phyloP scores from a whole-genome alignment of 2,797 vertebrate species.

The Coluber constrictor region DNA sequence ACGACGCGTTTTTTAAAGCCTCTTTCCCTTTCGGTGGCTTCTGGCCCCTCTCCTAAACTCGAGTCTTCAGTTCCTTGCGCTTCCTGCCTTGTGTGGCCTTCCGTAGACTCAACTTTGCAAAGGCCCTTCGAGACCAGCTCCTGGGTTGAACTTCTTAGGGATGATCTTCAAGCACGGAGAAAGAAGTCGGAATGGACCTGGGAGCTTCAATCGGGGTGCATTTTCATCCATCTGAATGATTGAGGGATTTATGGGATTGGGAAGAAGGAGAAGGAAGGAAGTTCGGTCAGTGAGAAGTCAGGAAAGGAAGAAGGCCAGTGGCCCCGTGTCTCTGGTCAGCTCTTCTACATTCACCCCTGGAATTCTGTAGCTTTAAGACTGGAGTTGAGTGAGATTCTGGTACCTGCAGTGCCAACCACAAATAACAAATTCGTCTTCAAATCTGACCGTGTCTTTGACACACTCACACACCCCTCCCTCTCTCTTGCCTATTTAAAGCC shows the following conservation, averaged over 20 bases:
- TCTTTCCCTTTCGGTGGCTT: too few relatives aligned
- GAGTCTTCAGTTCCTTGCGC: background rate
- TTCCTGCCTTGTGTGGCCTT: background rate
- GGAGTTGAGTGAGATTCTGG: background rate
- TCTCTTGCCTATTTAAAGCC: background rate
- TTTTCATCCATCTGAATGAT: background rate
- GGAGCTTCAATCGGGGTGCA: background rate
- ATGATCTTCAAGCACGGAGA: accelerated
- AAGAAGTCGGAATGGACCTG: background rate
- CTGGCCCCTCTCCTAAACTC: background rate
- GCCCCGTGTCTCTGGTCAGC: background rate
- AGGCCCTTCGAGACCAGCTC: background rate
- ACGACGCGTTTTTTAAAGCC: background rate
- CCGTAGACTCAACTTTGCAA: background rate
- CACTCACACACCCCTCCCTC: too few relatives aligned
- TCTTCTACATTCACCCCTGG: background rate
- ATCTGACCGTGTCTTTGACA: background rate
- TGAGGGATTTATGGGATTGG: background rate
- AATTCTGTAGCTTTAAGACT: background rate
- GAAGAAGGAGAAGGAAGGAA: background rate
- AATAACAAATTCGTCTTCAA: background rate
- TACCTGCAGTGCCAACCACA: background rate
- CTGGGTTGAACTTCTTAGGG: background rate
- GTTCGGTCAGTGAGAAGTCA: background rate
- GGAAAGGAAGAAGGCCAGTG: background rate